Conservation (phyloP, 2,888 invertebrate genomes). For the Acanthosepion esculentum region DNA sequence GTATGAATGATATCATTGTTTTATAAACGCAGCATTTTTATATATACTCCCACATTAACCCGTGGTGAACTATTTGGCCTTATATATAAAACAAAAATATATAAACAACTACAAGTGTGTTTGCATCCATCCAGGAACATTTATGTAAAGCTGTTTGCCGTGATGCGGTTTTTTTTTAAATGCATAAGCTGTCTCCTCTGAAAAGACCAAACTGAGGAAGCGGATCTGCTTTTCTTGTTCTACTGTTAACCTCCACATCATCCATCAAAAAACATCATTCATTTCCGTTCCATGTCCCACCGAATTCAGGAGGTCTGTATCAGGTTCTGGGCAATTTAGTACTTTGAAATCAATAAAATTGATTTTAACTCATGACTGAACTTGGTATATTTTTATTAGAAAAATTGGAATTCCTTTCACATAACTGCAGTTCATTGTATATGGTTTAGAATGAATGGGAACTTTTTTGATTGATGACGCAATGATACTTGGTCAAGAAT, state of each 20-base stretch:
- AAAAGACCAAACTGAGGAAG: not conserved
- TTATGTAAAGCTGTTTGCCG: too few species aligned
- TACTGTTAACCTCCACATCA: not conserved
- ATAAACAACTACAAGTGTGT: not conserved
- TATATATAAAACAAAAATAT: not conserved
- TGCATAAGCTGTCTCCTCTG: not conserved
- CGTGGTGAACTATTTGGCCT: not conserved
- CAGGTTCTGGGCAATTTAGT: not conserved
- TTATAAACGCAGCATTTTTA: not conserved
- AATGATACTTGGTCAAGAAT: too few species aligned
- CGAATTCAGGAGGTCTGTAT: not conserved
- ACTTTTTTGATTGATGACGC: not conserved
- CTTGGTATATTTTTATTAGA: not conserved
- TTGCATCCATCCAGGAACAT: not conserved
- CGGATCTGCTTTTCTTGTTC: not conserved
- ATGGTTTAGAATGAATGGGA: not conserved
- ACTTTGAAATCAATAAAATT: not conserved
- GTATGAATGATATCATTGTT: conserved; percentile 8
- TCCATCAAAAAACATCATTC: not conserved
- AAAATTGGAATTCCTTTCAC: not conserved
- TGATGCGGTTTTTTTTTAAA: not conserved
- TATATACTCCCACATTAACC: not conserved
- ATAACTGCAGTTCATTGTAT: not conserved
- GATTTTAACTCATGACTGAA: not conserved
- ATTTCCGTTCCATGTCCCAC: not conserved